phyloP scores from a whole-genome alignment of 2,888 invertebrate species.

The Plutella xylostella region DNA sequence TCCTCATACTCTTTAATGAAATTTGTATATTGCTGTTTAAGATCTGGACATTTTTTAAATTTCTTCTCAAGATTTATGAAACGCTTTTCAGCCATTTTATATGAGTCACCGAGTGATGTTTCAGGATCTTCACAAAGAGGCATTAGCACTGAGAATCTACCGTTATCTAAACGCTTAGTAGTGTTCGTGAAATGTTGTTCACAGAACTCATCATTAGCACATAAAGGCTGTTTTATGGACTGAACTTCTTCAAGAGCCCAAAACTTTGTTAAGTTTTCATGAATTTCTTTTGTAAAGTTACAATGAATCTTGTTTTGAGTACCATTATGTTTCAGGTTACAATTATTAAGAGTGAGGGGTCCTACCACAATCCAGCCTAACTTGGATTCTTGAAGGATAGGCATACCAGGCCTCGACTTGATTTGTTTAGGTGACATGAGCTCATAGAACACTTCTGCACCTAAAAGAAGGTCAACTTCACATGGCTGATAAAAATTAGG shows the following conservation, averaged over 20 bases:
- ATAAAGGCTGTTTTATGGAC: not conserved
- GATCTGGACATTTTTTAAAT: not conserved
- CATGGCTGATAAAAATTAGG: conserved; percentile 3
- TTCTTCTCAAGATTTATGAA: not conserved
- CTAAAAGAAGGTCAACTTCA: not conserved
- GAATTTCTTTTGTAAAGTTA: not conserved
- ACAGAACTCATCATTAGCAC: not conserved
- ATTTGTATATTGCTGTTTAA: not conserved
- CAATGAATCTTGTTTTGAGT: no score
- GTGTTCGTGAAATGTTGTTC: not conserved
- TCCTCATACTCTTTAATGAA: conserved; percentile 16
- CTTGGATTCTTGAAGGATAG: not conserved
- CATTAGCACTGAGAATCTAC: not conserved
- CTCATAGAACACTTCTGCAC: not conserved
- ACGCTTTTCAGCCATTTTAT: not conserved
- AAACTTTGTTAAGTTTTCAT: not conserved
- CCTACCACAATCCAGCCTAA: not conserved
- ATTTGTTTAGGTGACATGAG: not conserved
- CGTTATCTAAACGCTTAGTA: not conserved
- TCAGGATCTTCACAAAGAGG: not conserved
- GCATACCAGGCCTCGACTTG: not conserved
- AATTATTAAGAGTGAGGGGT: not conserved
- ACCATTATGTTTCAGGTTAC: no score
- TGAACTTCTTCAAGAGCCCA: not conserved
- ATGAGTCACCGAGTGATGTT: not conserved